phyloP scores from a whole-genome alignment of 2,888 invertebrate species.

The Macaria liturata region DNA sequence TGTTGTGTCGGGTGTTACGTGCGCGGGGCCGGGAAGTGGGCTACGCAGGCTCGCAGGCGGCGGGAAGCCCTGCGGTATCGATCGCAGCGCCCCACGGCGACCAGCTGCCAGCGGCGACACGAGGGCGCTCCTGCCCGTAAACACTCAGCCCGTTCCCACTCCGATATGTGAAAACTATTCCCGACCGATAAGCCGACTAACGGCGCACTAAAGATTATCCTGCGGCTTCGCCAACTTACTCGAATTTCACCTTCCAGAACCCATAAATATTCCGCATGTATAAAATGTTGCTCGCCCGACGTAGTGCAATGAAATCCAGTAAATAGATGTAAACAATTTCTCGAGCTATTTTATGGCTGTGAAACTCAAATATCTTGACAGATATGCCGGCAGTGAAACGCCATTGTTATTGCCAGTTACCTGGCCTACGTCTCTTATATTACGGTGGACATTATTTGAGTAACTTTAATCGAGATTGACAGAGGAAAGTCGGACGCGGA shows the following conservation, averaged over 20 bases:
- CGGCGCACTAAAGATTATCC: constrained; percentile 11
- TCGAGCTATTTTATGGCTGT: constrained; percentile 40
- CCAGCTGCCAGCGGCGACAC: constrained; percentile 75
- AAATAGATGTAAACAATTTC: constrained; percentile 36
- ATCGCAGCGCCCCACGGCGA: constrained; percentile 74
- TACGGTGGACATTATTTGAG: constrained; percentile 26
- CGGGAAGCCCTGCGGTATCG: constrained; percentile 78
- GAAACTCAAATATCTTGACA: constrained; percentile 33
- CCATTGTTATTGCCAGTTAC: constrained; percentile 31
- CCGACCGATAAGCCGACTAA: constrained; percentile 11
- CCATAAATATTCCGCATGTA: constrained; percentile 45
- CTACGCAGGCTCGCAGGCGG: constrained; percentile 44
- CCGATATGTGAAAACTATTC: constrained; percentile 38
- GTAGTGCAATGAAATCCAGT: constrained; percentile 51
- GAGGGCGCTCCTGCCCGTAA: constrained; percentile 71
- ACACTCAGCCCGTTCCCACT: constrained; percentile 47
- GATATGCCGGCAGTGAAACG: constrained; percentile 30
- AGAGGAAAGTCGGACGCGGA: constrained; percentile 29
- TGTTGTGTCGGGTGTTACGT: constrained; percentile 52
- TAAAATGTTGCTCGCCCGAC: constrained; percentile 43
- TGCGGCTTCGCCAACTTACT: constrained; percentile 16
- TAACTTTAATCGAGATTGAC: constrained; percentile 20
- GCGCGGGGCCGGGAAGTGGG: constrained; percentile 50
- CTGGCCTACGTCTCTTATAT: constrained; percentile 22
- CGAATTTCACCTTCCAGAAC: constrained; percentile 24